Conservation (phyloP, 1,140 invertebrate species). For the Dendroctonus ponderosae region DNA sequence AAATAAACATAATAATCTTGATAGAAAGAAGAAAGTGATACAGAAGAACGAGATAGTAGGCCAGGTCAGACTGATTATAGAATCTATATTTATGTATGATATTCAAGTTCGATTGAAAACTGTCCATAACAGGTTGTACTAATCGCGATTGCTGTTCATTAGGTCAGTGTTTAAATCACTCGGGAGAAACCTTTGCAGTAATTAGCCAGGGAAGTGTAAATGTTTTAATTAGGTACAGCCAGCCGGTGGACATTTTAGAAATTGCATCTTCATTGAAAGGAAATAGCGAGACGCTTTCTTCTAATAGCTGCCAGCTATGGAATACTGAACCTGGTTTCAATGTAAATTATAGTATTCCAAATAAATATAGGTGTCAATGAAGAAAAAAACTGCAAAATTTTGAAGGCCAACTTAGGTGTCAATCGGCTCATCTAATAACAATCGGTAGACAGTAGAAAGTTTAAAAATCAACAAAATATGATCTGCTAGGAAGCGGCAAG, state of each 20-base stretch:
- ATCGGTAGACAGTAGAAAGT: constrained; percentile 35
- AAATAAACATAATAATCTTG: constrained; percentile 14
- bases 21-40: constrained; percentile 22
- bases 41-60: constrained; percentile 16
- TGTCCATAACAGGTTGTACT: constrained; percentile 12
- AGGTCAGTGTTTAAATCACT: constrained; percentile 5
- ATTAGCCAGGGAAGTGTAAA: neutral
- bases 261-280: neutral
- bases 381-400: neutral
- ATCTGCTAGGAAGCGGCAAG: constrained; percentile 22
- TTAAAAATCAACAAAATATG: constrained; percentile 33
- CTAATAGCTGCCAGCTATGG: neutral
- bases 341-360: neutral
- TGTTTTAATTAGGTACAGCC: too few species aligned
- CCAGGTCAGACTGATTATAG: constrained; percentile 23
- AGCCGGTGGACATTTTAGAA: too few species aligned
- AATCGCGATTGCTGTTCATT: constrained; percentile 1
- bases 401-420: constrained; percentile 13
- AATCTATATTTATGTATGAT: constrained; percentile 18
- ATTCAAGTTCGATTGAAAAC: constrained; percentile 14
- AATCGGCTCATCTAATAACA: constrained; percentile 20
- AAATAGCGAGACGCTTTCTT: constrained; percentile 1
- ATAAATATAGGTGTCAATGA: constrained; percentile 1
- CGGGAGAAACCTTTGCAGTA: constrained; percentile 1
- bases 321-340: too few species aligned